Conservation (phyloP, 2,888 invertebrate genomes). For the Schrankia costaestrigalis region DNA sequence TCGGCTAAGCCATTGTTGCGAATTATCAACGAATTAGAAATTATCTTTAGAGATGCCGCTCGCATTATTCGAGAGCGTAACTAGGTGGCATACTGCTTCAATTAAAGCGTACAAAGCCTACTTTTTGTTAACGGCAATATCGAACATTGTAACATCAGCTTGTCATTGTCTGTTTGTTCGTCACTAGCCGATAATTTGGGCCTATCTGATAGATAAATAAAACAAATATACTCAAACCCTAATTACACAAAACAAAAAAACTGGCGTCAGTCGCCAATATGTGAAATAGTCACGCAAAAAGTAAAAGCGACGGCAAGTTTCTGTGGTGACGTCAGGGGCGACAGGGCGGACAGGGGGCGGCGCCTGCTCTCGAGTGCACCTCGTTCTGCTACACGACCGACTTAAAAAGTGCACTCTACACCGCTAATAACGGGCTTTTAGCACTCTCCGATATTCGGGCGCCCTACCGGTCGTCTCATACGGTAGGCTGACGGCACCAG, state of each 20-base stretch:
- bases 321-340: slow-evolving; percentile 73
- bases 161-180: slow-evolving; percentile 43
- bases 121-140: slow-evolving; percentile 26
- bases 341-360: slow-evolving; percentile 74
- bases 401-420: slow-evolving; percentile 59
- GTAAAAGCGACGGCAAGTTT: slow-evolving; percentile 59
- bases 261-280: slow-evolving; percentile 76
- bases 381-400: slow-evolving; percentile 44
- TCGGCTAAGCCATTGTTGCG: slow-evolving; percentile 59
- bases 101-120: slow-evolving; percentile 38
- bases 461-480: slow-evolving; percentile 60
- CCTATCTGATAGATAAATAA: slow-evolving; percentile 59
- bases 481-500: slow-evolving; percentile 53
- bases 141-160: slow-evolving; percentile 27
- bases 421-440: slow-evolving; percentile 70
- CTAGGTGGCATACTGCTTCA: slow-evolving; percentile 69
- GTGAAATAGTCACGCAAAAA: slow-evolving; percentile 70
- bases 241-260: slow-evolving; percentile 70
- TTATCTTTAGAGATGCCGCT: slow-evolving; percentile 55
- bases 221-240: slow-evolving; percentile 63
- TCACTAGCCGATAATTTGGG: slow-evolving; percentile 44
- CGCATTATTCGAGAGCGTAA: slow-evolving; percentile 63
- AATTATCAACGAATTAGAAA: slow-evolving; percentile 76
- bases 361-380: slow-evolving; percentile 54
- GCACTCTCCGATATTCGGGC: slow-evolving; percentile 58